These are phyloP conservation scores for Lytechinus pictus DNA, from an alignment of 35 echinoderm and acorn worm genomes.

Conservation along the genomic window DNA sequence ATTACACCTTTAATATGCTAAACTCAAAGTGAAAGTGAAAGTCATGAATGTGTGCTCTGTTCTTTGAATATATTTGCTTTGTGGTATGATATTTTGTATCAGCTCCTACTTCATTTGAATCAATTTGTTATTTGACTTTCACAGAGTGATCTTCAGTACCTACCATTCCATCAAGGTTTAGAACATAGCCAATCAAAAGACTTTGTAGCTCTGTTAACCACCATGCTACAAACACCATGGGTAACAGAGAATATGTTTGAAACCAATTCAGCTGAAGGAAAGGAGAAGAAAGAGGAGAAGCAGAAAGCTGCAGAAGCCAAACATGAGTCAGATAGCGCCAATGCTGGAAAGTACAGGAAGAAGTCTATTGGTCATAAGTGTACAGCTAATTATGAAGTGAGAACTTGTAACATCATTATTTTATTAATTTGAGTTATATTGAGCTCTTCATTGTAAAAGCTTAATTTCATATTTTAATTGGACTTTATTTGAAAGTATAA, in stretches of 20 bases:
- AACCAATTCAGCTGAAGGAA: constrained; percentile 33
- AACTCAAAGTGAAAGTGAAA: too few species aligned
- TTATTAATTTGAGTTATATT: neutral
- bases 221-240: constrained; percentile 88
- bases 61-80: neutral
- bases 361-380: constrained; percentile 49
- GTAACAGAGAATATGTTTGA: constrained; percentile 58
- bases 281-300: constrained; percentile 33
- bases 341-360: constrained; percentile 25
- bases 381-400: constrained; percentile 50
- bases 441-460: neutral
- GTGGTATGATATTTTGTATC: neutral
- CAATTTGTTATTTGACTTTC: neutral
- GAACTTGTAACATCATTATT: neutral
- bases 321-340: neutral
- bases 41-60: too few species aligned
- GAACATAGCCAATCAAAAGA: constrained; percentile 97
- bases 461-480: too few species aligned
- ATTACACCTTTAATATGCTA: too few species aligned
- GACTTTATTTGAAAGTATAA: too few species aligned
- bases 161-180: constrained; percentile 74
- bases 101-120: neutral
- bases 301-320: constrained; percentile 23
- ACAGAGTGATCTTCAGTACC: constrained; percentile 85
- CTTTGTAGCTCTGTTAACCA: constrained; percentile 75